A percentile compares a stretch with the other conserved stretches of the same genome.
phyloP scores from a whole-genome alignment of 2,888 invertebrate genomes.

The Caenorhabditis sp. region DNA sequence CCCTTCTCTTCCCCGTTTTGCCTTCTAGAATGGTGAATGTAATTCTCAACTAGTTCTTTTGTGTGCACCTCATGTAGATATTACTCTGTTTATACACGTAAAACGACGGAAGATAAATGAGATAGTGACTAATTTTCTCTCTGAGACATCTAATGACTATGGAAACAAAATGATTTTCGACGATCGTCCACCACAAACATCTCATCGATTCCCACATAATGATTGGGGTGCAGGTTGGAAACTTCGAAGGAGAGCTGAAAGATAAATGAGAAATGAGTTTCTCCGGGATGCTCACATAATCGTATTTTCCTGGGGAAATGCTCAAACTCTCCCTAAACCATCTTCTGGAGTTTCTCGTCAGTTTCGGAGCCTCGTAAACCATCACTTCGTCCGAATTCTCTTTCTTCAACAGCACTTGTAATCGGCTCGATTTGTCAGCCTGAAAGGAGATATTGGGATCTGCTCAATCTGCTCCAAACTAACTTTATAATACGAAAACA shows the following conservation, averaged over 20 bases:
- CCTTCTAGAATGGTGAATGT: slow-evolving; percentile 37
- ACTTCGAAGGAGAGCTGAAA: slow-evolving; percentile 76
- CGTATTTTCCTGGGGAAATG: slow-evolving; percentile 68
- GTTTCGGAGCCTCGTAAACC: slow-evolving; percentile 62
- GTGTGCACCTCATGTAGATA: too few species aligned
- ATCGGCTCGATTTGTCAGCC: slow-evolving; percentile 60
- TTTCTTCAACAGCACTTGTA: slow-evolving; percentile 65
- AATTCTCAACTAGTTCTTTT: slow-evolving; percentile 41
- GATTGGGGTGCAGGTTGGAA: slow-evolving; percentile 64
- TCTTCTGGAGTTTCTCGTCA: slow-evolving; percentile 61
- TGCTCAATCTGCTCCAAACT: not conserved
- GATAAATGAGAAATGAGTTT: not conserved
- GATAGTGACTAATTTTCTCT: not conserved
- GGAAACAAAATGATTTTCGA: slow-evolving; percentile 66
- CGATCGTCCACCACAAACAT: slow-evolving; percentile 70
- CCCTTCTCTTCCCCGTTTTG: slow-evolving; percentile 10
- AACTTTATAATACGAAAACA: slow-evolving; percentile 76
- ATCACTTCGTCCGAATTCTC: slow-evolving; percentile 58
- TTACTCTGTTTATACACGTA: too few species aligned
- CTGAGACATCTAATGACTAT: slow-evolving; percentile 12
- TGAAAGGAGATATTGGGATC: slow-evolving; percentile 10
- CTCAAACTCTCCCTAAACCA: slow-evolving; percentile 75
- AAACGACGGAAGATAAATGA: slow-evolving; percentile 15
- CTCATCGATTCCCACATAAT: slow-evolving; percentile 74
- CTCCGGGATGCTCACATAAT: slow-evolving; percentile 65